Evolutionary conservation across 2,113 vertebrate genomes (phyloP), one percentile per base, ranked within the genome.

Genomic region (Syngnathus scovelli): DNA sequence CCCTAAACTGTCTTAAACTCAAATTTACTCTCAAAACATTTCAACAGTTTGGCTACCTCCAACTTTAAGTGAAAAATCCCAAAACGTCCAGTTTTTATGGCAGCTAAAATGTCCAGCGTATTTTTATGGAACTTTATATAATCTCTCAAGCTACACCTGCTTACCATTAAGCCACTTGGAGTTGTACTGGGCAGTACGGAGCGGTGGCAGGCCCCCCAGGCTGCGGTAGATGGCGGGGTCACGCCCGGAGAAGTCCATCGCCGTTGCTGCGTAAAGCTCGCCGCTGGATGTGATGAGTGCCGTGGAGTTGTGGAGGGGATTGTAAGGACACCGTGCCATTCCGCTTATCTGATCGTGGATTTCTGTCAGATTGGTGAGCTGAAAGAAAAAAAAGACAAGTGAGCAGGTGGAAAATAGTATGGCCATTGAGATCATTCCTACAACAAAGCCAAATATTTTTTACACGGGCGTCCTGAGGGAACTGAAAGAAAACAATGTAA

Each of bases 161-260:
- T 54, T 90, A 98, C 96, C 96, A 23, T 99, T 98, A 64, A 99
- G 93, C 96, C 96, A 99, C 71, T 98, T 98, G 74, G 96, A 99
- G 90, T 99, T 99, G 90, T 99, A 99, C 80, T 99, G 96, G 0
- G 96, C 96, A 0, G 96, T 99, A 66, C 96, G 95, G 12, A 99
- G 92, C 0, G 96, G 96, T 5, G 96, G 96, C 60, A 98, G 85
- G 1, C 90, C 69, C 0, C 96, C 96, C 70, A 99, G 90, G 61
- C 96, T 98, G 48, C 96, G 93, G 87, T 99, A 99, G 78, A 99
- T 98, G 67, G 96, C 96, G 0, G 96, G 96, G 84, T 99, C 96
- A 6, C 96, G 91, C 19, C 96, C 96, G 0, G 96, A 95, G 80
- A 99, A 99, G 72, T 99, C 96, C 96, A 99, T 98, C 81, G 95